Conservation (phyloP, 2,113 vertebrate species). For the Ophiodon elongatus region DNA sequence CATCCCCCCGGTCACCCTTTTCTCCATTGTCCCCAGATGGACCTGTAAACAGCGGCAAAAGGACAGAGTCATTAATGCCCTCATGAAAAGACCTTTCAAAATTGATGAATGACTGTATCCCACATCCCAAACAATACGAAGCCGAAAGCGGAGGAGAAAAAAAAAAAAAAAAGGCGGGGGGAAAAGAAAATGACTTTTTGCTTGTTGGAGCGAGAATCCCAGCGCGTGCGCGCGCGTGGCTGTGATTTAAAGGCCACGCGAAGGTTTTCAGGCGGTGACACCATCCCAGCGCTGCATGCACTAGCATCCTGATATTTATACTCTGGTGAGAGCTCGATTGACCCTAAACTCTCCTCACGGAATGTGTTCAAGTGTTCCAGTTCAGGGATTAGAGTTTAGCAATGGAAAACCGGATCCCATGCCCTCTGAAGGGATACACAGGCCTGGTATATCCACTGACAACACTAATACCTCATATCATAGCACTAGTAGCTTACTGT, state of each 20-base stretch:
- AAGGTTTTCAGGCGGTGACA: constrained; percentile 1
- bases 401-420: background rate
- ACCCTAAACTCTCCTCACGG: constrained; percentile 5
- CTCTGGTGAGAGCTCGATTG: constrained; percentile 11
- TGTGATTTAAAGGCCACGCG: constrained; percentile 13
- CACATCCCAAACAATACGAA: constrained; percentile 35
- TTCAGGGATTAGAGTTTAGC: background rate
- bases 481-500: background rate
- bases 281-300: constrained; percentile 33
- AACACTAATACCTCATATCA: background rate
- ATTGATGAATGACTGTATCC: constrained; percentile 54
- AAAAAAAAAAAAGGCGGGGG: background rate
- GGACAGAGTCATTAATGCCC: constrained; percentile 39
- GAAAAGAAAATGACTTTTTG: constrained; percentile 25
- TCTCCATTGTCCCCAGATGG: constrained; percentile 74
- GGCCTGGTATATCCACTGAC: background rate
- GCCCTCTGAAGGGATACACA: background rate
- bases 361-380: background rate
- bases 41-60: constrained; percentile 41
- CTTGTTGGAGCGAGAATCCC: constrained; percentile 21
- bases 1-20: constrained; percentile 83
- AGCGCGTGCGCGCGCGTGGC: background rate
- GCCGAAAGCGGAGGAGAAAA: constrained; percentile 17
- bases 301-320: background rate
- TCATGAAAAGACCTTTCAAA: constrained; percentile 42